A percentile compares a stretch with the other conserved stretches of the same genome.
These are phyloP conservation scores for Thomomys bottae DNA, from an alignment of 2,113 vertebrate genomes.

Conservation along the genomic window DNA sequence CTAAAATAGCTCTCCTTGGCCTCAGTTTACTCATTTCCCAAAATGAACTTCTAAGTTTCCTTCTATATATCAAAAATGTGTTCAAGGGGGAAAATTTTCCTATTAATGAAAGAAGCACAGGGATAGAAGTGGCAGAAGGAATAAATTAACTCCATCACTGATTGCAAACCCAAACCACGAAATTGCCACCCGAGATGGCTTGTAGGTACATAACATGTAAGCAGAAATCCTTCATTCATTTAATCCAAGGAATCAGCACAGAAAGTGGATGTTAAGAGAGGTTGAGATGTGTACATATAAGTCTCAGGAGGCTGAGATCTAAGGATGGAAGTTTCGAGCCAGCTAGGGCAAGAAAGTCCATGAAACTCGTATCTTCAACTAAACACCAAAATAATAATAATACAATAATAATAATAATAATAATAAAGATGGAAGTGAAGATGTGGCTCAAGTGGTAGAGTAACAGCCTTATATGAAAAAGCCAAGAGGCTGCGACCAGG, in stretches of 20 bases:
- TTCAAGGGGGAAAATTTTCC: background rate
- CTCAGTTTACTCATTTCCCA: background rate
- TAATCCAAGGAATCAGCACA: background rate
- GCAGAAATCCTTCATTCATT: background rate
- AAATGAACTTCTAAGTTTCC: slow-evolving; percentile 11
- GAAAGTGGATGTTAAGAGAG: background rate
- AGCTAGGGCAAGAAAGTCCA: no score
- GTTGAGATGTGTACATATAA: background rate
- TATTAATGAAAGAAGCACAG: background rate
- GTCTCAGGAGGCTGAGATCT: background rate
- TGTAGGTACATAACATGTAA: background rate
- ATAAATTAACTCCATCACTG: background rate
- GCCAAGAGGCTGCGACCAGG: no score
- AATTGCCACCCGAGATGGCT: background rate
- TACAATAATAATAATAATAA: no score
- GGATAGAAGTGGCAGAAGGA: background rate
- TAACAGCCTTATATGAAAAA: no score
- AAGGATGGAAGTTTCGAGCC: no score
- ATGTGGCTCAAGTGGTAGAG: no score
- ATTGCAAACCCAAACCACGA: slow-evolving; percentile 4
- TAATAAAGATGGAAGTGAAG: no score
- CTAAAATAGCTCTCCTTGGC: background rate
- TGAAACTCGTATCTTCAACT: no score
- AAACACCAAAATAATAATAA: no score
- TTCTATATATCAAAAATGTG: no score